Conservation (phyloP, 2,113 vertebrate species). For the Lota lota region DNA sequence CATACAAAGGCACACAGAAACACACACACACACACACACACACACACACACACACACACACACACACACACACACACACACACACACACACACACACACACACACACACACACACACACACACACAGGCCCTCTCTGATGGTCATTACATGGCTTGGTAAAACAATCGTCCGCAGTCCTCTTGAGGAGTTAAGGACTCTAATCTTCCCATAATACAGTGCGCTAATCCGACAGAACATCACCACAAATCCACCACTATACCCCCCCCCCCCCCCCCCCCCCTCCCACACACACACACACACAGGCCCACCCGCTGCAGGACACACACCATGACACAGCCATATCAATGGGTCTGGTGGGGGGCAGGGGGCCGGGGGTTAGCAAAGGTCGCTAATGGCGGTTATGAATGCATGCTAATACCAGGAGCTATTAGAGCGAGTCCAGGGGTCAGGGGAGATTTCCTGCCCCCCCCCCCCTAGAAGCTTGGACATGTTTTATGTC, state of each 20-base stretch:
- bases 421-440: slow-evolving; percentile 65
- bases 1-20: too few relatives aligned
- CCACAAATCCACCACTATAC: slow-evolving; percentile 67
- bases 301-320: slow-evolving; percentile 46
- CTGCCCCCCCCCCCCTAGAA: slow-evolving; percentile 42
- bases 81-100: not conserved
- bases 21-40: too few relatives aligned
- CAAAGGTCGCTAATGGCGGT: slow-evolving; percentile 53
- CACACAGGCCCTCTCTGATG: slow-evolving; percentile 15
- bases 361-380: slow-evolving; percentile 23
- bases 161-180: slow-evolving; percentile 73
- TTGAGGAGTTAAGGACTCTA: slow-evolving; percentile 67
- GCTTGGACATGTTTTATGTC: slow-evolving; percentile 17
- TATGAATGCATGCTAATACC: slow-evolving; percentile 57
- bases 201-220: slow-evolving; percentile 72
- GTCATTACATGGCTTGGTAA: slow-evolving; percentile 58
- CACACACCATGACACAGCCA: too few relatives aligned
- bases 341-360: not conserved
- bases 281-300: slow-evolving; percentile 34
- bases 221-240: slow-evolving; percentile 74
- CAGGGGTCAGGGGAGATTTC: slow-evolving; percentile 56
- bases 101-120: not conserved
- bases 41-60: too few relatives aligned
- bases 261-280: slow-evolving; percentile 23
- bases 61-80: not conserved